Base-by-base conservation (phyloP, 2,888 invertebrate species). In the Nasonovia ribisnigri region DNA sequence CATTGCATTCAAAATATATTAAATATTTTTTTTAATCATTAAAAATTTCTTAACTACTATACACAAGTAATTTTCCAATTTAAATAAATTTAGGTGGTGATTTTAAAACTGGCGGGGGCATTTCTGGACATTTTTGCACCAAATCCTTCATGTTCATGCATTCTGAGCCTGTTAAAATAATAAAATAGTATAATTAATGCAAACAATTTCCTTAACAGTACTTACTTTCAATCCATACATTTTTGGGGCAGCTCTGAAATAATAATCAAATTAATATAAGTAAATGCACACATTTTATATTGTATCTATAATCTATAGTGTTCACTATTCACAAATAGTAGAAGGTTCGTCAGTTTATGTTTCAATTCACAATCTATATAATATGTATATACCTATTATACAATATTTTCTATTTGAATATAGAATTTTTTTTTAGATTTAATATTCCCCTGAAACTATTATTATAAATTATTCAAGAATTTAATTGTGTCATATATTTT, bases 51-150 rank as follows among this genome's bases (percentile, higher is more conserved):
- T 46, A 46, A 36, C 20, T 20, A 13, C 36, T 36, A 57, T 6
- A 42, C 36, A 67, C 48, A 29, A 26, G 8, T 29, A 26, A 36
- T 36, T 91, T 86, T 60, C 29, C 10, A 77, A 87, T 36, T 92
- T 88, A 90, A 86, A 84, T 87, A 57, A 90, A 51, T 84, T 84
- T 94, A 60, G 91, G 92, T 90, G 77, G 43, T 36, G 48, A 51
- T 77, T 84, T 48, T 51, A 92, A 84, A 16, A 91, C 91, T 43
- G 93, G 93, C 46, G 94, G 93, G 57, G 93, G 93, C 46, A 94
- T 84, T 46, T 94, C 91, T 51, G 95, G 94, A 86, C 95, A 95
- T 86, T 94, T 94, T 89, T 95, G 91, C 36, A 95, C 88, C 77
- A 92, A 89, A 24, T 89, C 42, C n/a, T 94, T 94, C 46, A 84